Conservation (phyloP, 2,113 vertebrate genomes). For the Ptyas mucosa region DNA sequence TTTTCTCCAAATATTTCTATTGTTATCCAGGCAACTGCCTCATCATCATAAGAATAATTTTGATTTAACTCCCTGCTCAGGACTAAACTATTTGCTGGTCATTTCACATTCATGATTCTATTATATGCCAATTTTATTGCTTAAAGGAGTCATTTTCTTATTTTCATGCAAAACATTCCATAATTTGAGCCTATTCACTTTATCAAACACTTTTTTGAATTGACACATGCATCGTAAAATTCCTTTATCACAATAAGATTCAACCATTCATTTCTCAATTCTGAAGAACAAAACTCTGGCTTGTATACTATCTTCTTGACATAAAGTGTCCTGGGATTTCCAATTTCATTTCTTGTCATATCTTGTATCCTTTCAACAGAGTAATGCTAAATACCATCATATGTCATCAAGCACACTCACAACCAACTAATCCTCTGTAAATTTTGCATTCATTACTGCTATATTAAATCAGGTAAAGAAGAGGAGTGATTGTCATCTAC, state of each 20-base stretch:
- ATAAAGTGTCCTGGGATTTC: neutral
- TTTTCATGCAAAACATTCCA: neutral
- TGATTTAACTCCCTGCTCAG: neutral
- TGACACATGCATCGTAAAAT: neutral
- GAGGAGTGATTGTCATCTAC: neutral
- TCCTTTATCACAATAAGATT: neutral
- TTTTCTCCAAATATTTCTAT: neutral
- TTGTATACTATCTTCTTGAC: neutral
- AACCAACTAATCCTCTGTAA: neutral
- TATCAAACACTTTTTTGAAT: neutral
- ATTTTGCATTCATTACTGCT: neutral
- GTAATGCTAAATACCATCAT: neutral
- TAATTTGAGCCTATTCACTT: neutral
- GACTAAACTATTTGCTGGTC: neutral
- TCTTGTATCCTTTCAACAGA: neutral
- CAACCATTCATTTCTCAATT: neutral
- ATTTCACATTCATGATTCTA: neutral
- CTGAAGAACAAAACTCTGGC: neutral
- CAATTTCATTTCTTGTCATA: neutral
- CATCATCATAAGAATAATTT: neutral
- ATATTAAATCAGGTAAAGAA: neutral
- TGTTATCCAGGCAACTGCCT: neutral
- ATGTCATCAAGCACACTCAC: neutral
- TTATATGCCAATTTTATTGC: neutral
- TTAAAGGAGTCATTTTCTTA: neutral